These are phyloP conservation scores for Macropus fuliginosus DNA, from an alignment of 2,797 vertebrate genomes.

Conservation along the genomic window DNA sequence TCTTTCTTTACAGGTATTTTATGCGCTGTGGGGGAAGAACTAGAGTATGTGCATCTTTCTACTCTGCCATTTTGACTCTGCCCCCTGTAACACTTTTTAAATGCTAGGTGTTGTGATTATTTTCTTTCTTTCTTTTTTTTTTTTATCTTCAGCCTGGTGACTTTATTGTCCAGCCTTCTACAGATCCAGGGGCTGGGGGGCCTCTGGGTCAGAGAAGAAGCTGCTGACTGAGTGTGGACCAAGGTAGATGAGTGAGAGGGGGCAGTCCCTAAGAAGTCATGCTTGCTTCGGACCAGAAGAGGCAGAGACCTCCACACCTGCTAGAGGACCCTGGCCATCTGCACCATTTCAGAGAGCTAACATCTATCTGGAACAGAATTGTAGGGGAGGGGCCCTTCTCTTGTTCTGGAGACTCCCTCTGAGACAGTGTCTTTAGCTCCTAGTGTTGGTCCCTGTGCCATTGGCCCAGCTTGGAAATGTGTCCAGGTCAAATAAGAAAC, in stretches of 20 bases:
- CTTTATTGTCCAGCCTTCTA: neutral
- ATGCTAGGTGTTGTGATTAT: neutral
- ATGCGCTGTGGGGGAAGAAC: too few relatives aligned
- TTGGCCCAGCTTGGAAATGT: conserved; percentile 95
- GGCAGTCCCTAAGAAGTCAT: neutral
- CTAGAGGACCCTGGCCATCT: neutral
- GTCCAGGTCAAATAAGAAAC: conserved; percentile 92
- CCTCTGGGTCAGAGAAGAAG: too few relatives aligned
- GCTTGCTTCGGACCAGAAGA: neutral
- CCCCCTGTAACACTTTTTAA: neutral
- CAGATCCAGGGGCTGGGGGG: neutral
- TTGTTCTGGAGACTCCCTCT: neutral
- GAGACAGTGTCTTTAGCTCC: neutral
- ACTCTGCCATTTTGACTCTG: too few relatives aligned
- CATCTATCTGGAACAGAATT: neutral
- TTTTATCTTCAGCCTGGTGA: neutral
- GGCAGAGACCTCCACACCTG: neutral
- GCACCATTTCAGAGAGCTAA: neutral
- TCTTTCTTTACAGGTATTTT: too few relatives aligned
- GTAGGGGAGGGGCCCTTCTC: neutral
- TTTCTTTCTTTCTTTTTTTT: too few relatives aligned
- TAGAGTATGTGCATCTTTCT: too few relatives aligned
- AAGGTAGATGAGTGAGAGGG: neutral
- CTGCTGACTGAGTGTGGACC: neutral
- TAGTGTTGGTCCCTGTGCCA: conserved; percentile 77